A percentile compares a stretch with the other conserved stretches of the same genome.
Evolutionary conservation across 2,797 vertebrate species (phyloP).

Genomic region (Anguilla anguilla): DNA sequence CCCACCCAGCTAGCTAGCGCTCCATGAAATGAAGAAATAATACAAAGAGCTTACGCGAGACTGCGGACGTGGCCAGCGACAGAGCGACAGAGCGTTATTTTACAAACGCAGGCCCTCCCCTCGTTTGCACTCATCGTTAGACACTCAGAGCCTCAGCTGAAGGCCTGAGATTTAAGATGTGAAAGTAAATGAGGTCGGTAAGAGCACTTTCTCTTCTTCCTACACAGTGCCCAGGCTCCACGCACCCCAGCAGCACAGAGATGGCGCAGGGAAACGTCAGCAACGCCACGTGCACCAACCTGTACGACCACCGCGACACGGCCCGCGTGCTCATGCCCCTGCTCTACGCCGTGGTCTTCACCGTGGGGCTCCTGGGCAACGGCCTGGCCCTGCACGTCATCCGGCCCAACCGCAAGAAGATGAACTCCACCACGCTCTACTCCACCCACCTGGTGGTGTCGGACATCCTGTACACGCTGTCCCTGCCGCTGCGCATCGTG

Average conservation of each 20-base stretch:
- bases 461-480: constrained; percentile 88
- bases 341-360: constrained; percentile 80
- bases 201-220: too few relatives aligned
- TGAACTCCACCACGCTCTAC: constrained; percentile 95
- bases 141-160: background rate
- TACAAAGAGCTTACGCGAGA: too few relatives aligned
- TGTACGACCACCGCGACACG: constrained; percentile 81
- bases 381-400: constrained; percentile 88
- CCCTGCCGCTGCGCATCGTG: constrained; percentile 82
- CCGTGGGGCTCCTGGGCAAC: constrained; percentile 86
- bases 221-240: background rate
- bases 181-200: background rate
- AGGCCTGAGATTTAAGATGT: background rate
- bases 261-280: background rate
- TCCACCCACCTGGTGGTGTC: constrained; percentile 92
- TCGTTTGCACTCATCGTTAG: too few relatives aligned
- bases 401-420: constrained; percentile 88
- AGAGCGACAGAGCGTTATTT: too few relatives aligned
- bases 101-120: too few relatives aligned
- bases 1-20: too few relatives aligned
- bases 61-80: too few relatives aligned
- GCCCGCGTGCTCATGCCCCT: constrained; percentile 81
- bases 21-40: too few relatives aligned
- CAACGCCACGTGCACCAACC: constrained; percentile 68
- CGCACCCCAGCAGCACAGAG: too few relatives aligned